Base-by-base conservation (phyloP, 2,113 vertebrate species). In the Cinclus cinclus region DNA sequence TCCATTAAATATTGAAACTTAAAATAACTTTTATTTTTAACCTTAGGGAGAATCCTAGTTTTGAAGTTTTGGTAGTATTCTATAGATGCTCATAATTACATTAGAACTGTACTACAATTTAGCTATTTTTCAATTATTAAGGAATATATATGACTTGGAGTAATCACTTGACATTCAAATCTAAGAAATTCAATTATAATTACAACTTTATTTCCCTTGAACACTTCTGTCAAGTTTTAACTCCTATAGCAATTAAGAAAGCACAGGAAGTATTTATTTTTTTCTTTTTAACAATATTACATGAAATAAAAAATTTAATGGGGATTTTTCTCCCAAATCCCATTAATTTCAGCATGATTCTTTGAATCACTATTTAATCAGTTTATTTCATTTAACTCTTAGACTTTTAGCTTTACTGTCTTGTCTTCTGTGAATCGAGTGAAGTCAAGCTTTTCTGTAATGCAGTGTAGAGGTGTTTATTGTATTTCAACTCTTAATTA, bases 121-220 rank as follows among this genome's bases (percentile, higher is more conserved):
- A 13, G 67, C 68, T 68, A 4, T 71, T 76, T 77, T 59, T 60
- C 49, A 63, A 23, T 31, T 85, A 19, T 44, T 79, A 65, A 44
- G 35, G 6, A 87, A 63, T 67, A 62, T 25, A 23, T 58, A 35
- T 2, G 3, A 46, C n/a, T 46, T 78, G 13, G 9, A 42, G 25
- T 78, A 49, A 49, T 76, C 22, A 46, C 15, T 53, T 79, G 50
- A 21, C 18, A 19, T 56, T 79, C 10, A 68, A 19, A 73, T 89
- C 37, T 92, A 83, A 90, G 59, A 47, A 81, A 41, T 46, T 87
- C 75, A 25, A 21, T 82, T 80, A n/a, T 5, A 13, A 93, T 93
- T 82, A 28, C 22, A 15, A 4, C 27, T 96, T 89, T 71, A 56
- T 96, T 95, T 96, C 69, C 69, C 13, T 68, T 94, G 75, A 33